Percentiles rank a stretch among this genome's conserved stretches.
These are phyloP conservation scores for Cherax destructor DNA, from an alignment of 1,140 invertebrate genomes.

Conservation along the genomic window DNA sequence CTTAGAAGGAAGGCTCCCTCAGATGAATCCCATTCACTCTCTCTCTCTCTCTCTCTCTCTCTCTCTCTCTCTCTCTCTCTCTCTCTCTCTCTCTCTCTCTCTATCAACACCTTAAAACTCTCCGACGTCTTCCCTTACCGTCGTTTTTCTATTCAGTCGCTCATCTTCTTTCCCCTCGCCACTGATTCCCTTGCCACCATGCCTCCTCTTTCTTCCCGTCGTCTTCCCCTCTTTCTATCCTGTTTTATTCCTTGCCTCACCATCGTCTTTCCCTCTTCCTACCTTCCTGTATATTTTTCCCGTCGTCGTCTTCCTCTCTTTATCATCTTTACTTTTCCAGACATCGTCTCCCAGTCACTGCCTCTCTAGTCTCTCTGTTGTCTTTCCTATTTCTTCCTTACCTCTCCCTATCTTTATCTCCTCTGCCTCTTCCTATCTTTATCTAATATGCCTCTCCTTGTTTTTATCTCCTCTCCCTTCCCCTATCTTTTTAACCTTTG, in stretches of 20 bases:
- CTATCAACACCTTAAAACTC: not conserved
- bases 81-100: not conserved
- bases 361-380: not conserved
- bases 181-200: not conserved
- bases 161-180: not conserved
- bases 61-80: not conserved
- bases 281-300: not conserved
- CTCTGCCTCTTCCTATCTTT: not conserved
- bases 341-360: not conserved
- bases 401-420: too few species aligned
- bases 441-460: too few species aligned
- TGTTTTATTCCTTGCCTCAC: not conserved
- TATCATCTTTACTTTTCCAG: not conserved
- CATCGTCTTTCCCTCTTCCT: not conserved
- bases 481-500: not conserved
- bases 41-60: not conserved
- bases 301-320: not conserved
- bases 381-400: not conserved
- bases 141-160: not conserved
- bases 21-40: not conserved
- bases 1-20: not conserved
- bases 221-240: not conserved
- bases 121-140: not conserved
- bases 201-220: not conserved
- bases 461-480: too few species aligned